phyloP scores from a whole-genome alignment of 2,113 vertebrate species.

The Sphaerodactylus townsendi region DNA sequence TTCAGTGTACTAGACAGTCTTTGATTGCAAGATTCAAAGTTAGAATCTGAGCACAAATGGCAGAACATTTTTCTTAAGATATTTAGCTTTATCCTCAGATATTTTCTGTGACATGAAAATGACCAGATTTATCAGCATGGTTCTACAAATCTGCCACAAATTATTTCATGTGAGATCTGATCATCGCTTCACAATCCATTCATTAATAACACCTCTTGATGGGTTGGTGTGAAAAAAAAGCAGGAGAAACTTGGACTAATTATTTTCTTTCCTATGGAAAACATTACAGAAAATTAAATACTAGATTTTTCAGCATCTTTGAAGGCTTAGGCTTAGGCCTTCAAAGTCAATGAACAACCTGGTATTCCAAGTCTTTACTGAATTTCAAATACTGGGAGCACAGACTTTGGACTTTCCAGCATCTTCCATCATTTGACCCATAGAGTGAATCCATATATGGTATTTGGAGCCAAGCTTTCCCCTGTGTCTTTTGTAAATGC shows the following conservation, averaged over 20 bases:
- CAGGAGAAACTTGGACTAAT: not conserved
- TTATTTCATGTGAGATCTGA: not conserved
- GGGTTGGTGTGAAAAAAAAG: not conserved
- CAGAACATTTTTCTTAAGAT: not conserved
- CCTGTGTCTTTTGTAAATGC: not conserved
- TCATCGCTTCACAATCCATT: constrained; percentile 15
- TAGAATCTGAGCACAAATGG: not conserved
- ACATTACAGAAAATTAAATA: not conserved
- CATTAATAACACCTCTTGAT: not conserved
- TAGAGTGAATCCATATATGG: too few species aligned
- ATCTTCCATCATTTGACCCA: too few species aligned
- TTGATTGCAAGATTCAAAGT: not conserved
- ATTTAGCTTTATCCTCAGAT: not conserved
- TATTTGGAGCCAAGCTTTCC: too few species aligned
- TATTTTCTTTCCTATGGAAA: not conserved
- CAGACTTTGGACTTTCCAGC: too few species aligned
- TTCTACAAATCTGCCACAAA: not conserved
- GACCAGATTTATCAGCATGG: not conserved
- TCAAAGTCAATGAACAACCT: not conserved
- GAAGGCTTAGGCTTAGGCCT: not conserved
- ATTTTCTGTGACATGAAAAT: not conserved
- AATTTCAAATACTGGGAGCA: too few species aligned
- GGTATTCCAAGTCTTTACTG: not conserved
- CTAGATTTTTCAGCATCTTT: not conserved
- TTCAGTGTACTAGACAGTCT: not conserved